phyloP scores from a whole-genome alignment of 1,140 invertebrate species.

The Drosophila setifemur region DNA sequence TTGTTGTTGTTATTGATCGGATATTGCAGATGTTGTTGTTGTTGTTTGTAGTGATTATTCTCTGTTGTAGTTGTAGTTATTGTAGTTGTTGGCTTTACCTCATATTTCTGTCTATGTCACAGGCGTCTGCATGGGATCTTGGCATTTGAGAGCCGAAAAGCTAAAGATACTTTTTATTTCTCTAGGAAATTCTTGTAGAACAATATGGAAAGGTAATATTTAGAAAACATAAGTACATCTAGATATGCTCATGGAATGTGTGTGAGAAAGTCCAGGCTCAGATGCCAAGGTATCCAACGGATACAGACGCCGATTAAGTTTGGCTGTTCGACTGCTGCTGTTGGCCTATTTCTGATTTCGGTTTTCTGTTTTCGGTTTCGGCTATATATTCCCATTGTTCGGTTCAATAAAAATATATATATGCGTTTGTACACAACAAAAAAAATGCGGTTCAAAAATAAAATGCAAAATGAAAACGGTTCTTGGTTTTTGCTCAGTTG shows the following conservation, averaged over 20 bases:
- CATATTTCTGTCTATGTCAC: constrained; percentile 44
- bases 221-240: constrained; percentile 23
- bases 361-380: constrained; percentile 20
- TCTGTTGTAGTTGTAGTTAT: constrained; percentile 45
- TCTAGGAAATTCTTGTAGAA: no score
- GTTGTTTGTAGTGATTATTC: constrained; percentile 48
- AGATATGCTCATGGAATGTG: constrained; percentile 52
- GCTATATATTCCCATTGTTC: constrained; percentile 15
- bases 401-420: constrained; percentile 36
- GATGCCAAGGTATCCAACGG: background rate
- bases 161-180: no score
- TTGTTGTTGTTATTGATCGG: constrained; percentile 69
- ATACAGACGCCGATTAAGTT: constrained; percentile 44
- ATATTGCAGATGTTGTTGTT: constrained; percentile 66
- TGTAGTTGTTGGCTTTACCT: constrained; percentile 53
- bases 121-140: constrained; percentile 27
- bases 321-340: constrained; percentile 3
- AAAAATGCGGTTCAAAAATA: constrained; percentile 36
- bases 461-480: constrained; percentile 45
- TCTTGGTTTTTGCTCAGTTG: constrained; percentile 48
- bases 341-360: constrained; percentile 51
- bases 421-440: background rate
- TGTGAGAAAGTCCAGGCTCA: constrained; percentile 3
- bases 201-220: background rate
- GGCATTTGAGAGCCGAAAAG: background rate